A percentile compares a stretch with the other conserved stretches of the same genome.
phyloP scores from a whole-genome alignment of 2,113 vertebrate genomes.

The Chunga burmeisteri region DNA sequence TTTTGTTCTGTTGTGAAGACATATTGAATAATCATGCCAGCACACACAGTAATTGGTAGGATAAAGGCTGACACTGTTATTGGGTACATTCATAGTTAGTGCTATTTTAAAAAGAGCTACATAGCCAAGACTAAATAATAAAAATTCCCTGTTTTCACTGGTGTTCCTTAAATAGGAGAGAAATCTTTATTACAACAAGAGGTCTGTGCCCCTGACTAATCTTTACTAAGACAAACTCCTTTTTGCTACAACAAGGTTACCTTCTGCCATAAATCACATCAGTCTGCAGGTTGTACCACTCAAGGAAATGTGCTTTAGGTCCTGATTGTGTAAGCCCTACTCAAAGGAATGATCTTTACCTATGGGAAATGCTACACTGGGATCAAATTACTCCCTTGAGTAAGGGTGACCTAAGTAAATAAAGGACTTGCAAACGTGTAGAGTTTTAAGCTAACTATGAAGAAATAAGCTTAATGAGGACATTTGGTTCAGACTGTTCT shows the following conservation, averaged over 20 bases:
- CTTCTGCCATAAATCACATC: neutral
- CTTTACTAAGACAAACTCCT: neutral
- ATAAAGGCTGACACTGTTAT: conserved; percentile 8
- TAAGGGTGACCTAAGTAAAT: neutral
- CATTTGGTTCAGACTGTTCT: conserved; percentile 42
- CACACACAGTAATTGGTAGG: neutral
- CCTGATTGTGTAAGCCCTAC: neutral
- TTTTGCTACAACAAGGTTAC: neutral
- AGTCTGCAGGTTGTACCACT: neutral
- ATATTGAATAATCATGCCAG: neutral
- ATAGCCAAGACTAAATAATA: conserved; percentile 18
- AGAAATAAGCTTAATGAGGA: conserved; percentile 39
- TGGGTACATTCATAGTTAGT: neutral
- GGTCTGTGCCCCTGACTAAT: neutral
- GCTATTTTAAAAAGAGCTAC: conserved; percentile 32
- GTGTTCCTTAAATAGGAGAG: conserved; percentile 4
- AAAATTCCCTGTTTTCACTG: conserved; percentile 8
- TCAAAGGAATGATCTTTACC: neutral
- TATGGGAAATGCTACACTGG: neutral
- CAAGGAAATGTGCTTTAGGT: neutral
- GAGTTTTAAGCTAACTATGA: neutral
- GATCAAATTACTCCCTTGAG: neutral
- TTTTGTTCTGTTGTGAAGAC: neutral
- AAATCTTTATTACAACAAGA: neutral
- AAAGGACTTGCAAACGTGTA: neutral